Evolutionary conservation across 2,888 invertebrate genomes (phyloP), one percentile per base, ranked within the genome.

Genomic region (Drosophila nr. fundita): DNA sequence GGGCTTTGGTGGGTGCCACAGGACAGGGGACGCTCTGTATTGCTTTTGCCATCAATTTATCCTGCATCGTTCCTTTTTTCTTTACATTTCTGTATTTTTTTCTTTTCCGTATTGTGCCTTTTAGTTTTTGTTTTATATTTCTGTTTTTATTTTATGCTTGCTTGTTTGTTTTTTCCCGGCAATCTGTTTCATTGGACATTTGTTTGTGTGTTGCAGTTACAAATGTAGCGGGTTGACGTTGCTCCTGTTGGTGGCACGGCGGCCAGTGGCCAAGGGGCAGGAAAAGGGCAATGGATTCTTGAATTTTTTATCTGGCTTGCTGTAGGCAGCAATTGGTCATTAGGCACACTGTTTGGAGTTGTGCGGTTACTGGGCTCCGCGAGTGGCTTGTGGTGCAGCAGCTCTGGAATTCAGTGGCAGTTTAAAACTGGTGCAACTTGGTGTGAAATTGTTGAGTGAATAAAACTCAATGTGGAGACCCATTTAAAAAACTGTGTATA

Each of bases 121-220:
- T 45, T 24, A 24, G 45, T 45, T 45, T 4, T 34, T 60, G 29
- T 60, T 38, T 52, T 60, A 67, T 69, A 62, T 57, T 65, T 29
- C 24, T 45, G 45, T 48, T 62, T 40, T 55, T 36, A 36, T 54
- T 55, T 48, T 50, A 54, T 62, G 59, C 15, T 64, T 69, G 62
- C 55, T 83, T 69, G 73, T 57, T 67, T 87, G 70, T 85, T 82
- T 54, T 73, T 82, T 58, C 73, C 75, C 64, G 79, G 79, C 87
- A 87, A 87, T 87, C 87, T 86, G 87, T 87, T 87, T 86, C 83
- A 82, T 77, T 85, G 87, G 86, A 79, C 87, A 87, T 87, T 87
- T 86, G 87, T 66, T 80, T 85, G 76, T 86, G 81, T 83, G 75
- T 49, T 79, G 82, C 78, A 73, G 72, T 73, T 82, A 78, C 79